Base-by-base conservation (phyloP, 2,888 invertebrate species). In the Mellilla xanthometata region DNA sequence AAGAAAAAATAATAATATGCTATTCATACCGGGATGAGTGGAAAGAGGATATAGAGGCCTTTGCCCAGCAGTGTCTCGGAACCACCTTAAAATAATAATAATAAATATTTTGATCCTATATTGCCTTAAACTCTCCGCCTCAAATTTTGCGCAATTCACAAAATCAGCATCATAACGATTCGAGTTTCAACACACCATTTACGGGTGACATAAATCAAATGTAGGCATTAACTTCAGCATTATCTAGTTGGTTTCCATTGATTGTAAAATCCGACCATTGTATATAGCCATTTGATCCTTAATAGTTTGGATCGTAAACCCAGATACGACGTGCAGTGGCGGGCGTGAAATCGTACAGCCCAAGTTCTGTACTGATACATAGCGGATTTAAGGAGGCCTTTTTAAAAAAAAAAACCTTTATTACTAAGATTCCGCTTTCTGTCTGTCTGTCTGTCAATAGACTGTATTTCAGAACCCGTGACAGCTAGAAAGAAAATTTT, bases 291-390 rank as follows among this genome's bases (percentile, higher is more conserved):
- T 64, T 64, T 63, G 61, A 66, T 69, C 65, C 65, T 66, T 68
- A 68, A 70, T 68, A 66, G 65, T 58, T 52, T 40, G 54, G 58
- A 40, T 71, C 68, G 61, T 72, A 72, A 74, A 73, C 72, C 70
- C 60, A 63, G 67, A 68, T 73, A 68, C 64, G 62, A 57, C 56
- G 66, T 53, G 72, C 67, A 61, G 65, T 59, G 60, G 61, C 63
- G 57, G 60, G 56, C 52, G 62, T 54, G 56, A 56, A 54, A 50
- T 46, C 15, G 5, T 42, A 2, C 22, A 54, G 49, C 33, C 0
- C 44, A 60, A 60, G 54, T 47, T n/a, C 39, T 46, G 42, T 5
- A 6, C 3, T 6, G 3, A 19, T 6, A 19, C 4, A 19, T 3
- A 5, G 15, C 3, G 1, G 6, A 19, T 19, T 19, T 19, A n/a